These are phyloP conservation scores for Chaitophorus viminalis DNA, from an alignment of 2,888 invertebrate genomes.

Conservation along the genomic window DNA sequence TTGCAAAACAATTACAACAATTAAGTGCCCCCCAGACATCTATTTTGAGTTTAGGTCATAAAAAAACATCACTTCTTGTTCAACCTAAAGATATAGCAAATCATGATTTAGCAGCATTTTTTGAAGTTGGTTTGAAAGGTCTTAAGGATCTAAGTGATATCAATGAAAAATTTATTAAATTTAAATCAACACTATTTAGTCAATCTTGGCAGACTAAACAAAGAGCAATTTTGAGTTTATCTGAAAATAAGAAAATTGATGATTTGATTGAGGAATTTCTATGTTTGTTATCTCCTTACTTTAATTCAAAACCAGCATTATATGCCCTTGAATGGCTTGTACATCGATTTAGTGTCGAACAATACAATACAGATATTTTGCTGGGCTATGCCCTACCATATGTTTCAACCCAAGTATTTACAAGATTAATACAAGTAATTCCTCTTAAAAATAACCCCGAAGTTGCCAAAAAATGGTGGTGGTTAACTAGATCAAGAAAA, in stretches of 20 bases:
- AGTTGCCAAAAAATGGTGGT: conserved; percentile 77
- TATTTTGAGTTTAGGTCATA: conserved; percentile 75
- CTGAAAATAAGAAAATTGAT: conserved; percentile 80
- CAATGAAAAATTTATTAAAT: conserved; percentile 78
- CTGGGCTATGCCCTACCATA: conserved; percentile 88
- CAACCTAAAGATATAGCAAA: conserved; percentile 89
- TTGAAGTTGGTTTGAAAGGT: conserved; percentile 87
- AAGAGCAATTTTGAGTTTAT: conserved; percentile 78
- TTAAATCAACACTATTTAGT: conserved; percentile 81
- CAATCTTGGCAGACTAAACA: conserved; percentile 81
- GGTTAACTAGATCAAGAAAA: conserved; percentile 80
- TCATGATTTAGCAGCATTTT: conserved; percentile 85
- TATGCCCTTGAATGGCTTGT: conserved; percentile 97
- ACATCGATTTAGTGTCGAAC: conserved; percentile 86
- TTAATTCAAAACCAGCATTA: conserved; percentile 84
- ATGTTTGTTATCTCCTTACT: conserved; percentile 85
- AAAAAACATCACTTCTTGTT: conserved; percentile 85
- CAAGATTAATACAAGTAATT: conserved; percentile 80
- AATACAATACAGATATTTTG: conserved; percentile 85
- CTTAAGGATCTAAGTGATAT: conserved; percentile 82
- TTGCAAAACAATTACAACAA: conserved; percentile 81
- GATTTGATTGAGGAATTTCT: conserved; percentile 82
- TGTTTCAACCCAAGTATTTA: conserved; percentile 91
- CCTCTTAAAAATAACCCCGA: conserved; percentile 70
- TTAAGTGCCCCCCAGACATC: conserved; percentile 81